Evolutionary conservation across 2,113 vertebrate genomes (phyloP).

Genomic region (Heloderma charlesbogerti): DNA sequence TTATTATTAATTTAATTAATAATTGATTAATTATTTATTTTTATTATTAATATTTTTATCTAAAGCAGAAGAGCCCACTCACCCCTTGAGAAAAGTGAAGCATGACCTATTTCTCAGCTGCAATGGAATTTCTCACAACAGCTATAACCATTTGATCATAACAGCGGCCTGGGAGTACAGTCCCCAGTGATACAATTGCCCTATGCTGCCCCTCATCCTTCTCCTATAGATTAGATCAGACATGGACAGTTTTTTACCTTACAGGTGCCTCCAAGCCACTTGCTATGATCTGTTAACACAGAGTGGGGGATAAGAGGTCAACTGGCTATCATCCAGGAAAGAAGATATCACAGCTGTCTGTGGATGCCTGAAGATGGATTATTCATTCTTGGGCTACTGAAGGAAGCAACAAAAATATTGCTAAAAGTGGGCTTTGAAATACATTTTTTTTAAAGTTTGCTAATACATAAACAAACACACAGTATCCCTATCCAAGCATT

Average conservation of each 20-base stretch:
- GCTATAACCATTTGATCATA: not conserved
- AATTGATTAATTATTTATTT: too few species aligned
- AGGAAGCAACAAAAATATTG: not conserved
- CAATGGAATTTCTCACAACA: not conserved
- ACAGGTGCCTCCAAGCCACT: not conserved
- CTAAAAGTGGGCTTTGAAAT: too few species aligned
- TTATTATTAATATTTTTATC: too few species aligned
- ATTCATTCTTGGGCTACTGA: not conserved
- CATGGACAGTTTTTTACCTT: not conserved
- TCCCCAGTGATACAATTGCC: not conserved
- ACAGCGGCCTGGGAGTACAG: not conserved
- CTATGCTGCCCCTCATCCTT: not conserved
- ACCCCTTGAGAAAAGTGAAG: not conserved
- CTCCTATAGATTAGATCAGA: not conserved
- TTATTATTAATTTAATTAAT: too few species aligned
- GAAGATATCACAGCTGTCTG: not conserved
- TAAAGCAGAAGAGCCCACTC: not conserved
- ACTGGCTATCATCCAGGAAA: not conserved
- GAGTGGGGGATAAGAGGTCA: not conserved
- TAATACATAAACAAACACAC: too few species aligned
- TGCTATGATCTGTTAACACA: conserved; percentile 1
- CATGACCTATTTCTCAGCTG: not conserved
- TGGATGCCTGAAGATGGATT: not conserved
- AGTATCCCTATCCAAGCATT: too few species aligned
- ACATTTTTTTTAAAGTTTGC: not conserved